phyloP scores from a whole-genome alignment of 2,113 vertebrate genomes.

The Ia io region DNA sequence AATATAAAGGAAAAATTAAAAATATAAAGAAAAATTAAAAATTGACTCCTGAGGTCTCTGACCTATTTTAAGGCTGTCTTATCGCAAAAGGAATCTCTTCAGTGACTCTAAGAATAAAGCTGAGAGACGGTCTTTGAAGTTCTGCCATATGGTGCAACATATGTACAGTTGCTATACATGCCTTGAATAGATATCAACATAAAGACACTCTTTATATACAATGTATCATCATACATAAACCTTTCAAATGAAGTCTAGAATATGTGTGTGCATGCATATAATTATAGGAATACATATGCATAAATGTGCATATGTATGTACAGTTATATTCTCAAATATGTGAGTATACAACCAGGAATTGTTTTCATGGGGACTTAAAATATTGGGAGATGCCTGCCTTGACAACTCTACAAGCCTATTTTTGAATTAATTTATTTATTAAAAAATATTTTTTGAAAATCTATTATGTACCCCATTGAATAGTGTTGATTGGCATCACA shows the following conservation, averaged over 20 bases:
- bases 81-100: slow-evolving; percentile 66
- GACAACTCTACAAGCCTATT: not conserved
- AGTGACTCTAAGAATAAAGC: slow-evolving; percentile 67
- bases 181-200: slow-evolving; percentile 78
- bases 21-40: not conserved
- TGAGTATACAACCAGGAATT: not conserved
- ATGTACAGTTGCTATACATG: slow-evolving; percentile 77
- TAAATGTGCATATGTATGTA: slow-evolving; percentile 61
- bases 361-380: not conserved
- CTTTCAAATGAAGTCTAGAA: slow-evolving; percentile 61
- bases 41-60: slow-evolving; percentile 52
- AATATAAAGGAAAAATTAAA: not conserved
- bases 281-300: slow-evolving; percentile 58
- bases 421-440: slow-evolving; percentile 38
- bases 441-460: slow-evolving; percentile 21
- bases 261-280: slow-evolving; percentile 57
- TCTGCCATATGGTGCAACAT: slow-evolving; percentile 81
- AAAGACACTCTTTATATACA: slow-evolving; percentile 70
- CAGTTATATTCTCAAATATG: slow-evolving; percentile 9
- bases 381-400: not conserved
- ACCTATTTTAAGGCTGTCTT: slow-evolving; percentile 74
- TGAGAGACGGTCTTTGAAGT: slow-evolving; percentile 72
- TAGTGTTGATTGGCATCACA: not conserved
- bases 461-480: not conserved
- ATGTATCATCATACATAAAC: slow-evolving; percentile 59